A percentile compares a stretch with the other conserved stretches of the same genome.
phyloP scores from a whole-genome alignment of 2,888 invertebrate species.

The Tryphoninae sp. region DNA sequence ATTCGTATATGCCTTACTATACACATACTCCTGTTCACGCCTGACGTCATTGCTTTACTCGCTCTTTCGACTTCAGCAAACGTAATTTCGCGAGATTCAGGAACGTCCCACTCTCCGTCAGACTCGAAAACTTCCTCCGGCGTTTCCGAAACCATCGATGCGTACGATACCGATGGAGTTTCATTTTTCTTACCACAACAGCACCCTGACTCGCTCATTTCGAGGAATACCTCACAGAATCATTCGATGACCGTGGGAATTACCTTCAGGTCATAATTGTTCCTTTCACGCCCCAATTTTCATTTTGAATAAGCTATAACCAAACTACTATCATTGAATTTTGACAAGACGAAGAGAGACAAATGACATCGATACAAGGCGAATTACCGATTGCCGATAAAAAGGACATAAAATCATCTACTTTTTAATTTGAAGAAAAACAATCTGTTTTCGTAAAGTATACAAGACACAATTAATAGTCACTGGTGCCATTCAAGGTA shows the following conservation, averaged over 20 bases:
- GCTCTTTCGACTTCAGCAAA: slow-evolving; percentile 41
- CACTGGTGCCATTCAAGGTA: background rate
- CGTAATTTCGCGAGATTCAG: slow-evolving; percentile 29
- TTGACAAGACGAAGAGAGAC: slow-evolving; percentile 27
- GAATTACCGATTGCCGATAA: background rate
- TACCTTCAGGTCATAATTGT: background rate
- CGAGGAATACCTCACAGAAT: slow-evolving; percentile 17
- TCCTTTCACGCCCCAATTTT: background rate
- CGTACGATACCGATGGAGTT: slow-evolving; percentile 18
- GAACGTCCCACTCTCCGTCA: background rate
- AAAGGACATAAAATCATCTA: background rate
- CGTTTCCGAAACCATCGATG: slow-evolving; percentile 26
- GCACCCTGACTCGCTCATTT: slow-evolving; percentile 28
- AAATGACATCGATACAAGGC: slow-evolving; percentile 12
- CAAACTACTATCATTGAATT: slow-evolving; percentile 3
- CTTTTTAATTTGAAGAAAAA: background rate
- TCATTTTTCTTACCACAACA: slow-evolving; percentile 33
- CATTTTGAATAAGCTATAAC: slow-evolving; percentile 33
- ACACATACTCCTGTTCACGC: slow-evolving; percentile 53
- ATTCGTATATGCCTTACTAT: slow-evolving; percentile 39
- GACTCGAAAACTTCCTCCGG: slow-evolving; percentile 2
- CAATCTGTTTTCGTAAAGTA: slow-evolving; percentile 7
- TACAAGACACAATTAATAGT: slow-evolving; percentile 1
- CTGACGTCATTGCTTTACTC: slow-evolving; percentile 43
- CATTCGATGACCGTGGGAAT: slow-evolving; percentile 12